Base-by-base conservation (phyloP, 2,113 vertebrate genomes). In the Sorex fumeus region DNA sequence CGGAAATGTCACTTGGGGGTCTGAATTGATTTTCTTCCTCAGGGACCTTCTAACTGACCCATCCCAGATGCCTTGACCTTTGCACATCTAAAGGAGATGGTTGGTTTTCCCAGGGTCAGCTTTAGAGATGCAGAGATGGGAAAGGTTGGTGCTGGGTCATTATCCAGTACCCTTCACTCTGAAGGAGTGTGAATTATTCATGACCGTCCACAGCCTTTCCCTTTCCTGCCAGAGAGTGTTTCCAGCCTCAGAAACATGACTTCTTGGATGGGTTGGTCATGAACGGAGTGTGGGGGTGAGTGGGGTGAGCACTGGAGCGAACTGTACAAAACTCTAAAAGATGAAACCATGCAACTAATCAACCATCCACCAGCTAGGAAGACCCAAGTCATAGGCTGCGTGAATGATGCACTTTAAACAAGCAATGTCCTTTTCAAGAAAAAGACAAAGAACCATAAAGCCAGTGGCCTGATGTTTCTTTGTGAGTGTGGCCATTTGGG, bases 11-110 rank as follows among this genome's bases (percentile, higher is more conserved):
- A 96, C 94, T 96, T 40, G 96, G 96, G 82, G 92, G 94, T 96
- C 96, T 93, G 95, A 97, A 98, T 97, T 97, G 96, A 98, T 98
- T 98, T 98, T 97, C 95, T 77, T 96, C 92, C 95, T 95, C 75
- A 86, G 96, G 93, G 96, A 95, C 94, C 91, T 94, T 94, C 95
- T 94, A 89, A 95, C 90, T 97, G 96, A 93, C 98, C 97, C 97
- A 97, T 98, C 98, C 98, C 96, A 97, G 87, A 91, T 72, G 94
- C 94, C 95, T 94, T 93, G 78, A 5, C 36, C 64, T 86, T 93
- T 45, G 21, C 93, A 93, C 77, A 11, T 96, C 97, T 76, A 74
- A 96, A 90, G 77, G 90, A 96, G 91, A 19, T 23, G 18, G 84
- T 34, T 94, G 92, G 72, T 86, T 67, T 91, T 96, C 94, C 96